Percentiles rank a stretch among this genome's conserved stretches.
phyloP scores from a whole-genome alignment of 2,113 vertebrate genomes.

The Dromiciops gliroides region DNA sequence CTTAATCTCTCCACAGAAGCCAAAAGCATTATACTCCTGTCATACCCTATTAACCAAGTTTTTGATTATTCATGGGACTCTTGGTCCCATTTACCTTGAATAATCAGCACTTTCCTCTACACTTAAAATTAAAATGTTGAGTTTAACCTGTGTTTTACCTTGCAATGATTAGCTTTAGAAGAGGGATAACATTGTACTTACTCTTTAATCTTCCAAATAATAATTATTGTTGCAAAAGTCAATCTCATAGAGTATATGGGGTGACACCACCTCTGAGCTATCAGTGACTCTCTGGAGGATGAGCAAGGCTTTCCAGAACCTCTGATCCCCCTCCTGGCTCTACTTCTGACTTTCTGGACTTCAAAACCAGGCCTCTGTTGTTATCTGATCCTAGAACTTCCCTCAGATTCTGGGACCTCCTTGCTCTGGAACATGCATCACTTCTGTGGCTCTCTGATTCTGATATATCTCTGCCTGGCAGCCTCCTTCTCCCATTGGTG shows the following conservation, averaged over 20 bases:
- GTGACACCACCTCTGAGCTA: slow-evolving; percentile 55
- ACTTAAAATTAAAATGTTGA: slow-evolving; percentile 56
- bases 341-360: neutral
- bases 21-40: slow-evolving; percentile 71
- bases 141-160: slow-evolving; percentile 49
- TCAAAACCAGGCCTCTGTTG: neutral
- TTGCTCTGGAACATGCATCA: neutral
- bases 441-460: neutral
- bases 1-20: slow-evolving; percentile 74
- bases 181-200: slow-evolving; percentile 66
- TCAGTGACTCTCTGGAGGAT: slow-evolving; percentile 30
- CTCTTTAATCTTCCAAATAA: slow-evolving; percentile 66
- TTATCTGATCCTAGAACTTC: neutral
- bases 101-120: slow-evolving; percentile 66
- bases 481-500: neutral
- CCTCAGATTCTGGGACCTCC: neutral
- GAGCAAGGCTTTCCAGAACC: neutral
- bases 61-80: slow-evolving; percentile 77
- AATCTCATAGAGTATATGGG: slow-evolving; percentile 52
- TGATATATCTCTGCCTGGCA: neutral
- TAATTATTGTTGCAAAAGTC: slow-evolving; percentile 23
- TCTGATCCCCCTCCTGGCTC: neutral
- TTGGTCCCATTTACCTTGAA: slow-evolving; percentile 70
- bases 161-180: slow-evolving; percentile 52
- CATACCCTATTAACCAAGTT: slow-evolving; percentile 78